These are phyloP conservation scores for Turnix velox DNA, from an alignment of 2,113 vertebrate species.

Conservation along the genomic window DNA sequence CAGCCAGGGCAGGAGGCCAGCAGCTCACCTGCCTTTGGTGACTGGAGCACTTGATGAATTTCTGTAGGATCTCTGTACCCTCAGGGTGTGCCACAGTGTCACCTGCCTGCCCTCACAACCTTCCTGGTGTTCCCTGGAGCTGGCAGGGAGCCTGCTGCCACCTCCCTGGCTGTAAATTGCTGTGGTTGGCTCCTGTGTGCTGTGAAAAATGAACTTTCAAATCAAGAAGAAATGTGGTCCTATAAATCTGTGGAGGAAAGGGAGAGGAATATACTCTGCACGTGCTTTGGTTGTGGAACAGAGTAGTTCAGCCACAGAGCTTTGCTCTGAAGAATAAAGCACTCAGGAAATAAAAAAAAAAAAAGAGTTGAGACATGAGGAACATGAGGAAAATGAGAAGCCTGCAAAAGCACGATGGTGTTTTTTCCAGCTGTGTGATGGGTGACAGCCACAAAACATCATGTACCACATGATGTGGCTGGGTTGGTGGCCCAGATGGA, in stretches of 20 bases:
- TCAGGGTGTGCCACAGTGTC: fast-evolving
- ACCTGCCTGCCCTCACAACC: neutral
- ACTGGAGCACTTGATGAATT: neutral
- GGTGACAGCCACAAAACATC: neutral
- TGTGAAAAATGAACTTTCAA: neutral
- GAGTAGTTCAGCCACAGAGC: neutral
- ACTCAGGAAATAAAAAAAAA: neutral
- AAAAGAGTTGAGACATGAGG: neutral
- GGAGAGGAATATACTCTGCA: neutral
- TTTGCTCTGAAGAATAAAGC: neutral
- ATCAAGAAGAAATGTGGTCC: neutral
- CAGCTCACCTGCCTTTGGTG: neutral
- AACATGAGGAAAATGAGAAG: neutral
- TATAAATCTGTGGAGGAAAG: neutral
- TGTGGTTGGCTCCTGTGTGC: neutral
- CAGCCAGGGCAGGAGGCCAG: neutral
- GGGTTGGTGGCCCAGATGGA: fast-evolving
- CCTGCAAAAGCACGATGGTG: fast-evolving
- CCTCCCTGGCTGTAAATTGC: neutral
- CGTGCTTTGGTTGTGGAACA: neutral
- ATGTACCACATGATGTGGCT: neutral
- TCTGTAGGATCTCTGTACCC: neutral
- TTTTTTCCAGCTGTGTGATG: fast-evolving
- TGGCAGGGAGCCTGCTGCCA: neutral
- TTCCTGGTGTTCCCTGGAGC: neutral